Base-by-base conservation (phyloP, 2,888 invertebrate species). In the Sipha maydis region DNA sequence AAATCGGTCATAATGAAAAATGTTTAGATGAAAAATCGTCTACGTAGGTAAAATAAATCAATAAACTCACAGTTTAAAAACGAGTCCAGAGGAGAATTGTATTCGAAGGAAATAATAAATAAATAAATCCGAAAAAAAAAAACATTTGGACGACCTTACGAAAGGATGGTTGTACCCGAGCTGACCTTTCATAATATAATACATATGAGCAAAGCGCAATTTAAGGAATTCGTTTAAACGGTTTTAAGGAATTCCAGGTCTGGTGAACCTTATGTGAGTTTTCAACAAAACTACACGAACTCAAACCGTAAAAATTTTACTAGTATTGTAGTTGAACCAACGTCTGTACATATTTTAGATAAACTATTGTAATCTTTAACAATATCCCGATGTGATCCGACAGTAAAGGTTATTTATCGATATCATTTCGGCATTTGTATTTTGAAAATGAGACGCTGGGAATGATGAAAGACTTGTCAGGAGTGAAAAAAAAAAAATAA, bases 181-280 rank as follows among this genome's bases (percentile, higher is more conserved):
- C 21, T 5, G 61, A 41, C 76, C 28, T 28, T 56, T 54, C 38
- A 38, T 76, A 84, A 84, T 56, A 48, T 28, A 67, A 84, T 41
- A 67, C 14, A 31, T 28, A 56, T 56, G 28, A n/a, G n/a, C 28
- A 25, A 28, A 56, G 54, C 31, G 19, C 31, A n/a, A 86, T 73
- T 86, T 9, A 11, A 14, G 86, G 86, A 86, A 86, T 86, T 86
- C 86, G 79, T 86, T 79, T 86, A 86, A 86, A 79, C 56, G 56
- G 56, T 71, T 73, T 73, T 80, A 25, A 8, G 86, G 86, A 73
- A 86, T 86, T 54, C 38, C 31, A 38, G 41, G 31, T 71, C 73
- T 34, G 31, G 48, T 54, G 54, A 28, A 54, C 28, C 48, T 11
- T 38, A 75, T 25, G 38, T 61, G 61, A 9, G 38, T 75, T 56